A percentile compares a stretch with the other conserved stretches of the same genome.
Evolutionary conservation across 2,888 invertebrate species (phyloP).

Genomic region (Argynnis bischoffii): DNA sequence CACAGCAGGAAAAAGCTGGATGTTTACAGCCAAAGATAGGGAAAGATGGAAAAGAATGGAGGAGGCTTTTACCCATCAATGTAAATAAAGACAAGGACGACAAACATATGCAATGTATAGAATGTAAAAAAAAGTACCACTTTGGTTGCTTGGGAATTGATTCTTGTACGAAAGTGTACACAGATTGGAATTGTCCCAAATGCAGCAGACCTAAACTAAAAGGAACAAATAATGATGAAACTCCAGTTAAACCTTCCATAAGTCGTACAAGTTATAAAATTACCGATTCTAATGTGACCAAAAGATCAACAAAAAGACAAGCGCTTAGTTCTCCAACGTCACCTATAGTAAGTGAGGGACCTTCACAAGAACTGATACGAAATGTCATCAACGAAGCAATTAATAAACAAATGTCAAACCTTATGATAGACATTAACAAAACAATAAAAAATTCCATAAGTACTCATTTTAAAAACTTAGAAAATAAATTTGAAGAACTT

Average conservation of each 20-base stretch:
- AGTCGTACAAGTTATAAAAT: too few relatives aligned
- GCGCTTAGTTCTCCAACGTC: background rate
- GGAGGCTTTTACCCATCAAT: too few relatives aligned
- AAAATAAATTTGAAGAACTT: constrained; percentile 8
- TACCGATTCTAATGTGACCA: constrained; percentile 4
- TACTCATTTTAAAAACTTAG: background rate
- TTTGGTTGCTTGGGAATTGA: constrained; percentile 1
- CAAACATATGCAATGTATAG: constrained; percentile 1
- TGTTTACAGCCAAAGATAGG: too few relatives aligned
- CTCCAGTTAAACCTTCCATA: too few relatives aligned
- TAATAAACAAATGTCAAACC: constrained; percentile 8
- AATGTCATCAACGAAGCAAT: background rate
- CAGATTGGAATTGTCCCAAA: too few relatives aligned
- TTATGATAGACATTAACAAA: constrained; percentile 17
- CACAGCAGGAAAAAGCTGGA: too few relatives aligned
- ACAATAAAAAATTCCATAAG: constrained; percentile 1
- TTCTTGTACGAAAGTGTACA: too few relatives aligned
- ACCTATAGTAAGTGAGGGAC: too few relatives aligned
- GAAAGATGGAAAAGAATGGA: too few relatives aligned
- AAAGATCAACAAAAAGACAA: constrained; percentile 5
- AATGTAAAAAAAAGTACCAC: constrained; percentile 3
- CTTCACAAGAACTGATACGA: too few relatives aligned
- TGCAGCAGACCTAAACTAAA: too few relatives aligned
- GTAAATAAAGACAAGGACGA: constrained; percentile 8
- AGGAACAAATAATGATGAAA: too few relatives aligned